Conservation (phyloP, 2,113 vertebrate genomes). For the Pseudopodoces humilis region DNA sequence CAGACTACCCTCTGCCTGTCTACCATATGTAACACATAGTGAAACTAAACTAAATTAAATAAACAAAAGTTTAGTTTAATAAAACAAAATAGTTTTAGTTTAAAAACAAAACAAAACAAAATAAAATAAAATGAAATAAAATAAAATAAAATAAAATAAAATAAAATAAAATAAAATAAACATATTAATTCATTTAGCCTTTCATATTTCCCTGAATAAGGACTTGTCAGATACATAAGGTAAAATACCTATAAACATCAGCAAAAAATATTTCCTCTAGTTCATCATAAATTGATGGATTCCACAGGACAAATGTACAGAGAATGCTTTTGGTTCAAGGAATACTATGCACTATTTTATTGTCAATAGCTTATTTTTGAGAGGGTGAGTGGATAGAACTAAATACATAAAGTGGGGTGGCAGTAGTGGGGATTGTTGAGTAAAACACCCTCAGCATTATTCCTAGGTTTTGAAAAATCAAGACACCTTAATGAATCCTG, state of each 20-base stretch:
- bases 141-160: neutral
- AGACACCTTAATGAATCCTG: neutral
- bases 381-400: neutral
- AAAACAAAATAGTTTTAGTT: too few relatives aligned
- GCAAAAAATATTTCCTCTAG: neutral
- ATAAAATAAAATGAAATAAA: neutral
- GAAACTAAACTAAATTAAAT: neutral
- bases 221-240: neutral
- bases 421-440: neutral
- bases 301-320: neutral
- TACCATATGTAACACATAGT: neutral
- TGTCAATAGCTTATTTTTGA: neutral
- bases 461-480: neutral
- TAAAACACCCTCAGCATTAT: neutral
- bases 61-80: neutral
- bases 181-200: neutral
- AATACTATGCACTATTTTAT: neutral
- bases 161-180: neutral
- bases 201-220: neutral
- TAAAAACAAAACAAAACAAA: neutral
- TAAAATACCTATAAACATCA: neutral
- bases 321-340: neutral
- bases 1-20: neutral
- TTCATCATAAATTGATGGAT: neutral
- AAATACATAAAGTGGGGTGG: rapidly evolving